Base-by-base conservation (phyloP, 2,888 invertebrate genomes). In the Dendrolimus pini region DNA sequence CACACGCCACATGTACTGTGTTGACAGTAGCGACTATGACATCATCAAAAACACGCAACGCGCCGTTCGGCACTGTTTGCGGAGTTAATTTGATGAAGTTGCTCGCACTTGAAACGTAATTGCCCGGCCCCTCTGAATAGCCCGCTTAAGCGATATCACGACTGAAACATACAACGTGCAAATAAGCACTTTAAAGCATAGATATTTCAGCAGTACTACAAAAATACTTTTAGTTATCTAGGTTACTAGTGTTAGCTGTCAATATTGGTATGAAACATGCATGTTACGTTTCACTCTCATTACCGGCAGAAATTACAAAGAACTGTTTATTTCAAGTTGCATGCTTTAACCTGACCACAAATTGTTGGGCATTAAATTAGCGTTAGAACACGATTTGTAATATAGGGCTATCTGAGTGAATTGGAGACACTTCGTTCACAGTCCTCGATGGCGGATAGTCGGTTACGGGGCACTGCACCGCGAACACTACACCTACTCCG, bases 401-500 rank as follows among this genome's bases (percentile, higher is more conserved):
- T 54, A 7, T 62, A 61, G 70, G 69, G 65, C 67, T 67, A 63
- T 69, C 68, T 65, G 65, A 68, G 67, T 72, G 67, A 72, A 80
- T 75, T 70, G 72, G 72, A 75, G 74, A 70, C 77, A 72, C 70
- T 74, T 74, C 68, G 76, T 74, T 74, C 77, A 74, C 76, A 73
- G 72, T 74, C 47, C 6, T 47, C 47, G 47, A 47, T 47, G 47
- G 68, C 62, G 64, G 63, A 66, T 72, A 77, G 69, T 82, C 80
- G 78, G 84, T 83, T 83, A 82, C 85, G 80, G 83, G 79, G 80
- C 82, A 80, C 72, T 80, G 82, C 77, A 71, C 77, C 67, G 67
- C 77, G 74, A 78, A 79, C 85, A 78, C 72, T 85, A 80, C 85
- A 72, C 82, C 77, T 77, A 67, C 75, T 67, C 79, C 75, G 80